Evolutionary conservation across 2,113 vertebrate species (phyloP).

Genomic region (Strigops habroptila): DNA sequence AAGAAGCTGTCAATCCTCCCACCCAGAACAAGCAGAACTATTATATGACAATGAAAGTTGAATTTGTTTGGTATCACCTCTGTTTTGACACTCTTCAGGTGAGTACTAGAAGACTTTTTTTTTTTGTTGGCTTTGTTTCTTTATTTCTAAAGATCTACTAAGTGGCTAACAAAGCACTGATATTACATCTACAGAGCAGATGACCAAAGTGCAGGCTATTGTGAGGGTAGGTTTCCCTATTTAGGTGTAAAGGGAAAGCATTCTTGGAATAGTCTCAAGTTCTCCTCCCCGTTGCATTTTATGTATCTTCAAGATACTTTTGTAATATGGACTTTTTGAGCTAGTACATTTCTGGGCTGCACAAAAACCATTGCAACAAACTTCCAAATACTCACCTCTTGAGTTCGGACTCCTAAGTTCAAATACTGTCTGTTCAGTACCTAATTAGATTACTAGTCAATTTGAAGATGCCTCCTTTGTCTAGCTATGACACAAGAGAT

Average conservation of each 20-base stretch:
- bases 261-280: not conserved
- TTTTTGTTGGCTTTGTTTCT: not conserved
- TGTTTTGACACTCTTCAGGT: slow-evolving; percentile 84
- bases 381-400: not conserved
- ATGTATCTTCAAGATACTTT: not conserved
- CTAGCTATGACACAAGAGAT: not conserved
- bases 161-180: not conserved
- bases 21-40: slow-evolving; percentile 83
- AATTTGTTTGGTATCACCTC: slow-evolving; percentile 58
- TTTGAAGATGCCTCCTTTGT: not conserved
- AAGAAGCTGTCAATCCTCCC: slow-evolving; percentile 79
- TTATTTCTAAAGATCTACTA: not conserved
- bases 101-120: slow-evolving; percentile 12
- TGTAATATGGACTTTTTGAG: not conserved
- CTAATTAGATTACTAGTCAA: not conserved
- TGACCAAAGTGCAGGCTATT: not conserved
- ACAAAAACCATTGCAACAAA: not conserved
- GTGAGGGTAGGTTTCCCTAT: not conserved
- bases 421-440: not conserved
- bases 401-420: not conserved
- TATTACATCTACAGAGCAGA: not conserved
- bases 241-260: not conserved
- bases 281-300: not conserved
- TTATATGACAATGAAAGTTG: slow-evolving; percentile 76
- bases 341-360: not conserved